phyloP scores from a whole-genome alignment of 2,797 vertebrate species.

The Garrulus glandarius region DNA sequence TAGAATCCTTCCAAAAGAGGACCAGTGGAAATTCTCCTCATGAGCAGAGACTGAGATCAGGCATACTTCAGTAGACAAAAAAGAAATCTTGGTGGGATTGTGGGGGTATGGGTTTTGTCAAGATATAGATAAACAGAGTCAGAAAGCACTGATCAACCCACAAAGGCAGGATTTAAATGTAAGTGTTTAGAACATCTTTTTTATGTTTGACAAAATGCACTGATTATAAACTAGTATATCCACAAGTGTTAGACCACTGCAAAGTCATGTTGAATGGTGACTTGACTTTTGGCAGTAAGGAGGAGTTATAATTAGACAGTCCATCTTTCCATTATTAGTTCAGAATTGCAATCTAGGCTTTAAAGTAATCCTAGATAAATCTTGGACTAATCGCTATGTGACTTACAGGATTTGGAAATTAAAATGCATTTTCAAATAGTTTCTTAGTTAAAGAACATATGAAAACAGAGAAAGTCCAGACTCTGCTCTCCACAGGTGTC shows the following conservation, averaged over 20 bases:
- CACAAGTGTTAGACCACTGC: not conserved
- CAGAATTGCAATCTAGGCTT: not conserved
- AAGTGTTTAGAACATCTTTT: not conserved
- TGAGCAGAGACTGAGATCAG: not conserved
- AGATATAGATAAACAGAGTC: not conserved
- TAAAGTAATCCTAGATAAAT: not conserved
- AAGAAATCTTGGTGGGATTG: not conserved
- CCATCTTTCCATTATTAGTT: not conserved
- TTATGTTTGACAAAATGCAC: not conserved
- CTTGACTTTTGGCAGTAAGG: not conserved
- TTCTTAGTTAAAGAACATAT: not conserved
- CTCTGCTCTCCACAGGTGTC: not conserved
- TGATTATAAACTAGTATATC: not conserved
- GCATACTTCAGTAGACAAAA: not conserved
- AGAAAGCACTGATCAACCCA: not conserved
- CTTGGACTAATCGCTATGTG: not conserved
- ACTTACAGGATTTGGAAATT: not conserved
- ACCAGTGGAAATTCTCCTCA: not conserved
- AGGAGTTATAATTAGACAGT: not conserved
- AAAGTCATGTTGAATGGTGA: not conserved
- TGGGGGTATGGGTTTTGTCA: not conserved
- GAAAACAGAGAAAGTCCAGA: not conserved
- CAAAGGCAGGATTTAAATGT: not conserved
- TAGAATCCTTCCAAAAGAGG: not conserved
- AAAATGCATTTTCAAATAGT: not conserved